Conservation (phyloP, 2,888 invertebrate species). For the Protodeltote pygarga region DNA sequence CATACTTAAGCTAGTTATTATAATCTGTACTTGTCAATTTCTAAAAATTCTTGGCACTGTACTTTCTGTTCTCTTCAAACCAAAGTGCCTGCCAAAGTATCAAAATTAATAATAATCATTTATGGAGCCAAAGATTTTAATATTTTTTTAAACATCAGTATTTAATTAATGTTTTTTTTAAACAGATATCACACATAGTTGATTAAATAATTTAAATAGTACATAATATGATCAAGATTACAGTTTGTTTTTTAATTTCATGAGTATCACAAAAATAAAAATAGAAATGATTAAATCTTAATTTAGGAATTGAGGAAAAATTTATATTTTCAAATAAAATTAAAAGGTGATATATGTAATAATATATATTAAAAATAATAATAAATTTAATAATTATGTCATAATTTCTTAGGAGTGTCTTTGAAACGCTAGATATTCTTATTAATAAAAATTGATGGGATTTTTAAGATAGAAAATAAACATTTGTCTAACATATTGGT, state of each 20-base stretch:
- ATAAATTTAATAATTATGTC: slow-evolving; percentile 35
- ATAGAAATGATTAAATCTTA: slow-evolving; percentile 6
- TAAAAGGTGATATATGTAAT: slow-evolving; percentile 49
- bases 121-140: too few species aligned
- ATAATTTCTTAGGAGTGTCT: slow-evolving; percentile 40
- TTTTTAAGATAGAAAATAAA: slow-evolving; percentile 18
- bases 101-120: slow-evolving; percentile 22
- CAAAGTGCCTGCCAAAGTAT: slow-evolving; percentile 76
- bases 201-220: too few species aligned
- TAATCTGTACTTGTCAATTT: slow-evolving; percentile 45
- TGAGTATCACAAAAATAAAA: neutral
- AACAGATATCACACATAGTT: too few species aligned
- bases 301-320: slow-evolving; percentile 28
- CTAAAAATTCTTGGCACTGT: slow-evolving; percentile 47
- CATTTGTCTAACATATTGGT: slow-evolving; percentile 13
- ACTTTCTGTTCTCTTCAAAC: slow-evolving; percentile 53
- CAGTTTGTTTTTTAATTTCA: neutral
- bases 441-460: slow-evolving; percentile 5
- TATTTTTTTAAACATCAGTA: too few species aligned
- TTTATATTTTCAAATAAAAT: slow-evolving; percentile 42
- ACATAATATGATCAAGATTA: too few species aligned
- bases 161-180: too few species aligned
- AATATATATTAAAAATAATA: too few species aligned
- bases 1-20: slow-evolving; percentile 26
- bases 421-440: slow-evolving; percentile 18